Base-by-base conservation (phyloP, 2,797 vertebrate species). In the Carapus acus region DNA sequence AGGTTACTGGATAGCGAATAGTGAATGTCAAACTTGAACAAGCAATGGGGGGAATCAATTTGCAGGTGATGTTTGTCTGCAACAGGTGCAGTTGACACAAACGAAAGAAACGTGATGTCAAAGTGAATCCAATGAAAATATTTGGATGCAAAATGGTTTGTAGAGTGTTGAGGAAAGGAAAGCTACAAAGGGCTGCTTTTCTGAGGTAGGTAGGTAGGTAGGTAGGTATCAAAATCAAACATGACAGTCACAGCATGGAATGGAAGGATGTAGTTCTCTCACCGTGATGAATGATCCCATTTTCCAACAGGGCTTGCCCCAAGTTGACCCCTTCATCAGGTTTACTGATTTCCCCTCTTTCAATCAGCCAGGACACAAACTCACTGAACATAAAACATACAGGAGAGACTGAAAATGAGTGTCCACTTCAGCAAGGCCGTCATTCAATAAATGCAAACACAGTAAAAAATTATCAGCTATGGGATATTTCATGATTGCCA, bases 261-360 rank as follows among this genome's bases (percentile, higher is more conserved):
- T 45, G 14, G 18, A 22, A 23, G 21, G 1, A 21, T 22, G 47
- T 31, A 17, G 3, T 43, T 50, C 41, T 67, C 91, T 93, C 83
- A 97, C 96, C 94, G 1, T 99, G 96, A 82, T 99, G 96, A 79
- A 99, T 99, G 62, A 99, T 97, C 54, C 96, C 96, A 1, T 99
- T 99, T 81, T 99, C 96, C 84, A 99, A 47, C 24, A 99, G 79
- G 6, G 96, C 96, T 77, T 99, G 96, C 75, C 96, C 96, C 78
- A 99, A 71, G 82, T 98, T 98, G 68, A 98, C 92, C 2, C 96
- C 96, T 81, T 99, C 96, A 24, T 98, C 96, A 0, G 91, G 88
- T 77, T 94, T 98, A 81, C 93, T 94, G 88, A 98, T 99, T 84
- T 99, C 96, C 16, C 94, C 93, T 1, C 89, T 95, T 71, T 97